phyloP scores from a whole-genome alignment of 2,888 invertebrate species.

The Marronus borbonicus region DNA sequence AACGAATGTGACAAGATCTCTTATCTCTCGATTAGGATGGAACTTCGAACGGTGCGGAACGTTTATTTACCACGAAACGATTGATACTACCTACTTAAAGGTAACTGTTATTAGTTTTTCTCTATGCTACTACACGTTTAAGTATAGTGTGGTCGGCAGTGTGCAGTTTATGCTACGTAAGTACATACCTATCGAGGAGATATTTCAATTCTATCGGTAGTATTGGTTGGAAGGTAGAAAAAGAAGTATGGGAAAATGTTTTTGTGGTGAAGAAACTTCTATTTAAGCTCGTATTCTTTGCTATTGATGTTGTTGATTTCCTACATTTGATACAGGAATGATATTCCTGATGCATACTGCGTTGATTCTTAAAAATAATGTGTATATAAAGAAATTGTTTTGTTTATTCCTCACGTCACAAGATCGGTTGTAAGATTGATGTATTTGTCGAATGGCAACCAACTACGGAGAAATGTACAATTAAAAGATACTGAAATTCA shows the following conservation, averaged over 20 bases:
- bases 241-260: background rate
- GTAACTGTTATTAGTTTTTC: constrained; percentile 22
- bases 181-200: background rate
- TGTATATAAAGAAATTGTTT: too few species aligned
- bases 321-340: background rate
- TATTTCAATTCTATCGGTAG: background rate
- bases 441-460: too few species aligned
- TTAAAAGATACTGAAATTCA: too few species aligned
- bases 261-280: background rate
- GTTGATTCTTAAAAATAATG: too few species aligned
- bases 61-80: constrained; percentile 26
- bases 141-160: background rate
- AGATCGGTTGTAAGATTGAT: too few species aligned
- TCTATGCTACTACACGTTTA: background rate
- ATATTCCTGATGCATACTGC: too few species aligned
- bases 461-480: too few species aligned
- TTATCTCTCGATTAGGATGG: constrained; percentile 34
- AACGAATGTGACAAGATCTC: constrained; percentile 41
- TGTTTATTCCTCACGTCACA: too few species aligned
- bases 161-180: background rate
- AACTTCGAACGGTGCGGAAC: constrained; percentile 23
- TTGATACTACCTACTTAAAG: constrained; percentile 26
- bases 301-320: background rate
- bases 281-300: background rate
- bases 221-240: background rate